These are phyloP conservation scores for Arctopsyche grandis DNA, from an alignment of 1,140 invertebrate species.

Conservation along the genomic window DNA sequence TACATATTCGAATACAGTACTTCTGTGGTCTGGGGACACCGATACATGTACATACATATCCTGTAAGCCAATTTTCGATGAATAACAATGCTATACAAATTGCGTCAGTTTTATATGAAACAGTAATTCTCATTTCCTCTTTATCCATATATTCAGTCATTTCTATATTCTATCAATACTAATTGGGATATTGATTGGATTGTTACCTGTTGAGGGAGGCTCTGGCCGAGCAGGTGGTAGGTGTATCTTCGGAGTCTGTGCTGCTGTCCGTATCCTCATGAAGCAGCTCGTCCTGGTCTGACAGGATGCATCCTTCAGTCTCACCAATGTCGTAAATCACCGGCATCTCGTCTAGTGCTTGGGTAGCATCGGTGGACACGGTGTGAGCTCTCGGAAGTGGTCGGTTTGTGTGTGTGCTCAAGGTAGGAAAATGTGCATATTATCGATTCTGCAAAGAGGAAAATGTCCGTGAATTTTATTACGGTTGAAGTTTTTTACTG, in stretches of 20 bases:
- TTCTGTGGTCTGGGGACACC: no score
- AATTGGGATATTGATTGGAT: background rate
- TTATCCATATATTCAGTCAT: no score
- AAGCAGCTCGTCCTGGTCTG: slow-evolving; percentile 48
- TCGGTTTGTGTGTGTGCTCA: background rate
- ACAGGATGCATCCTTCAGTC: slow-evolving; percentile 34
- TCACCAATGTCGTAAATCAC: slow-evolving; percentile 47
- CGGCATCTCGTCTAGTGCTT: background rate
- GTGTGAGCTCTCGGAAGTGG: background rate
- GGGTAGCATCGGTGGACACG: background rate
- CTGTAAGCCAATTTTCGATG: no score
- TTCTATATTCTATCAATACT: no score
- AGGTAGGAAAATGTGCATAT: background rate
- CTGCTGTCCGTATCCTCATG: slow-evolving; percentile 35
- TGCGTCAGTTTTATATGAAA: no score
- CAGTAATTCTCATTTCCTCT: no score
- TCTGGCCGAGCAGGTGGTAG: slow-evolving; percentile 41
- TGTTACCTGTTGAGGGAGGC: slow-evolving; percentile 28
- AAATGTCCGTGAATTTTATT: background rate
- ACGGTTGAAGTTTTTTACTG: no score
- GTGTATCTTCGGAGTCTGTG: slow-evolving; percentile 43
- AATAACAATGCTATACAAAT: no score
- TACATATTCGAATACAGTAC: no score
- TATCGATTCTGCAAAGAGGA: background rate
- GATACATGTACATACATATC: background rate